Evolutionary conservation across 2,113 vertebrate species (phyloP).

Genomic region (Macquaria ambigua): DNA sequence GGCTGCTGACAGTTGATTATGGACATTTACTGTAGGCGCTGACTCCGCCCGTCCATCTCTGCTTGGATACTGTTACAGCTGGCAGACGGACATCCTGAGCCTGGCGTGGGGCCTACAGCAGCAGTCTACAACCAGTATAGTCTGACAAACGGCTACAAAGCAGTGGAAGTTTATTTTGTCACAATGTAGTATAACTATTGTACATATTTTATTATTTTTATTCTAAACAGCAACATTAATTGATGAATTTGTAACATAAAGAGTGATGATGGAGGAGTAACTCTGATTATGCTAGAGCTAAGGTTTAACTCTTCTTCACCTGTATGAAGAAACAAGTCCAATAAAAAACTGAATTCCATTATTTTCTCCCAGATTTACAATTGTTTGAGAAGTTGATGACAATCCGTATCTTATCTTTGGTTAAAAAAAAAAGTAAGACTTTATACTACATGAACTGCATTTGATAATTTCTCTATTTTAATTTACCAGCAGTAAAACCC

Average conservation of each 20-base stretch:
- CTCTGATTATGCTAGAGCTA: too few species aligned
- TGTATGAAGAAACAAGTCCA: background rate
- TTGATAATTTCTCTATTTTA: constrained; percentile 8
- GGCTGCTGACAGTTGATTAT: constrained; percentile 60
- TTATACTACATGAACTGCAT: background rate
- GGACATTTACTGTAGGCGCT: constrained; percentile 76
- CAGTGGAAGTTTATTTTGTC: too few species aligned
- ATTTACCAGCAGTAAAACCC: constrained; percentile 9
- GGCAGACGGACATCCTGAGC: constrained; percentile 82
- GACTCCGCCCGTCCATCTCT: constrained; percentile 79
- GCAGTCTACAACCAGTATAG: constrained; percentile 37
- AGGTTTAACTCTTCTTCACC: background rate
- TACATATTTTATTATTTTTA: too few species aligned
- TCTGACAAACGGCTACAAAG: constrained; percentile 15
- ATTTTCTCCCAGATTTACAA: background rate
- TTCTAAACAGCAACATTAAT: background rate
- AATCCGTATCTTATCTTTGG: background rate
- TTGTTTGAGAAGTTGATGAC: background rate
- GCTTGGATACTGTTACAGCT: constrained; percentile 83
- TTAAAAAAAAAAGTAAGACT: background rate
- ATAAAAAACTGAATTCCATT: background rate
- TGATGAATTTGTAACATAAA: background rate
- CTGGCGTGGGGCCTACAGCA: background rate
- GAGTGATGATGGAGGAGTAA: background rate
- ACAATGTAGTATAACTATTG: too few species aligned